Conservation (phyloP, 2,888 invertebrate genomes). For the Pantelozetes paolii region DNA sequence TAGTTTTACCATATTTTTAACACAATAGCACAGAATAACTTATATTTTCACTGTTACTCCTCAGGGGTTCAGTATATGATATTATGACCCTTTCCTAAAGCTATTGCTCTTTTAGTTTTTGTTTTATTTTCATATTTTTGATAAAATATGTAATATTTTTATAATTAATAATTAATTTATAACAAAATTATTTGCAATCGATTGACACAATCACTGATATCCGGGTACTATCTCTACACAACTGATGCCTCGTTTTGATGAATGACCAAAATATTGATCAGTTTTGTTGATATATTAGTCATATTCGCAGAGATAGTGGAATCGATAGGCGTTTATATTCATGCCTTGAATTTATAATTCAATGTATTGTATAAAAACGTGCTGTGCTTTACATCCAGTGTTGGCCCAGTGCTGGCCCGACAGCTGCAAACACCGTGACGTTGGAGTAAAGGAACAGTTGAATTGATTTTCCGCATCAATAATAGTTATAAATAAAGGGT, state of each 20-base stretch:
- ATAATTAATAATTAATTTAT: too few species aligned
- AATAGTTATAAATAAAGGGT: slow-evolving; percentile 11
- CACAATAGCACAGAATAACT: too few species aligned
- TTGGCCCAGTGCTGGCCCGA: not conserved
- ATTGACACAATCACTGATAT: too few species aligned
- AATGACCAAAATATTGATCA: not conserved
- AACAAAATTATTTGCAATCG: too few species aligned
- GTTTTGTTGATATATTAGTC: not conserved
- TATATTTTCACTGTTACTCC: too few species aligned
- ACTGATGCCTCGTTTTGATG: not conserved
- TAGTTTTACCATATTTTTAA: too few species aligned
- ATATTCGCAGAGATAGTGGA: not conserved
- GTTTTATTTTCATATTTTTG: too few species aligned
- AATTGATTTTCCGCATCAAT: slow-evolving; percentile 28
- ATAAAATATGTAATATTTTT: too few species aligned
- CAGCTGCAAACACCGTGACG: slow-evolving; percentile 29
- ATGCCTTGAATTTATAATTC: not conserved
- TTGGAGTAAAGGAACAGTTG: not conserved
- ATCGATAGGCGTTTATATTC: slow-evolving; percentile 10
- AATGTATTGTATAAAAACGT: slow-evolving; percentile 10
- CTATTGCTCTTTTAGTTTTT: too few species aligned
- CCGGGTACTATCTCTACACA: not conserved
- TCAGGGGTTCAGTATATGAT: too few species aligned
- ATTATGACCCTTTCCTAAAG: too few species aligned
- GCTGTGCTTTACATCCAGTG: not conserved